Evolutionary conservation across 2,797 vertebrate species (phyloP).

Genomic region (Oreochromis grahami): DNA sequence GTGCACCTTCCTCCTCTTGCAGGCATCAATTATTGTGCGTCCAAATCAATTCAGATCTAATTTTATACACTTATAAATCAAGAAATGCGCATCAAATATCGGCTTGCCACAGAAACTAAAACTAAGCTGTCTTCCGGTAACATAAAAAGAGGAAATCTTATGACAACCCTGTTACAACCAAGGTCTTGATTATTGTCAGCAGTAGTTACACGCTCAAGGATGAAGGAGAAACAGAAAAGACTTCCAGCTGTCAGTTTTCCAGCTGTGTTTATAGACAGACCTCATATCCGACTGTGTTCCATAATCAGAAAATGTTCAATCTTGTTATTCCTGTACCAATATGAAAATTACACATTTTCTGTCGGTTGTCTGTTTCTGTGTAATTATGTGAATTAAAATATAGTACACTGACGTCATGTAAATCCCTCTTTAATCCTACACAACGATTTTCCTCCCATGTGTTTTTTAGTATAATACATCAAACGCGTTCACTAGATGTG

Average conservation of each 20-base stretch:
- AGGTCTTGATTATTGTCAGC: neutral
- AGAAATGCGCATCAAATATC: neutral
- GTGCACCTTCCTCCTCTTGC: neutral
- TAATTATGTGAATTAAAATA: neutral
- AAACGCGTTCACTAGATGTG: neutral
- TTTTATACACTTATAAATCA: neutral
- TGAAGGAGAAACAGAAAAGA: neutral
- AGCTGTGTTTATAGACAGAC: neutral
- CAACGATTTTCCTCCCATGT: neutral
- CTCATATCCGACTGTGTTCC: neutral
- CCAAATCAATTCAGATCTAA: neutral
- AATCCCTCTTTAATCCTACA: neutral
- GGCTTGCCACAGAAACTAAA: neutral
- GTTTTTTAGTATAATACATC: neutral
- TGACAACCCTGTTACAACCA: neutral
- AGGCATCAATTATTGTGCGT: neutral
- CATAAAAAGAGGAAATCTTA: neutral
- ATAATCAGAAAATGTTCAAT: neutral
- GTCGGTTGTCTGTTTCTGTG: neutral
- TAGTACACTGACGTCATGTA: neutral
- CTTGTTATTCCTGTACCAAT: neutral
- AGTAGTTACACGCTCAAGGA: neutral
- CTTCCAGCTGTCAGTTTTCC: neutral
- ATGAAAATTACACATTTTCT: neutral
- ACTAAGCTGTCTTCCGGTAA: neutral